Conservation (phyloP, 37 sponge, comb jelly and placozoan genomes). For the Corticium candelabrum region DNA sequence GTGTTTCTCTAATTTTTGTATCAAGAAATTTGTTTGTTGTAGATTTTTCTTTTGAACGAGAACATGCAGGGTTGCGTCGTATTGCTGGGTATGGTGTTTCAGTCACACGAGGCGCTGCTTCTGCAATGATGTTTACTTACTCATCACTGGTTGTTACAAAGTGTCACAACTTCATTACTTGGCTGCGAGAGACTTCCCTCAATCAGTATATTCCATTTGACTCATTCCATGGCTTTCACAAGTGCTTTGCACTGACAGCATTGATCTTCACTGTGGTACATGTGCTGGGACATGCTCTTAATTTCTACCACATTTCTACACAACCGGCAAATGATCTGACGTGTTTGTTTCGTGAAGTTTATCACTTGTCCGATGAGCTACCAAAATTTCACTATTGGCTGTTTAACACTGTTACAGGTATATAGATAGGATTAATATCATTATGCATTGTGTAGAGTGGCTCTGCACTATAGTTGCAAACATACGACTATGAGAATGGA, state of each 20-base stretch:
- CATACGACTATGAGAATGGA: no score
- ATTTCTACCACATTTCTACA: slow-evolving; percentile 94
- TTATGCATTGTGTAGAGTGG: no score
- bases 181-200: slow-evolving; percentile 75
- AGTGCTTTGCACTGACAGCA: slow-evolving; percentile 69
- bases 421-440: no score
- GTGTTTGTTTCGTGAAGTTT: slow-evolving; percentile 87
- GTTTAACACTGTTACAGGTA: slow-evolving; percentile 83
- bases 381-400: slow-evolving; percentile 83
- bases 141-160: slow-evolving; percentile 79
- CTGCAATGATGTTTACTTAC: slow-evolving; percentile 87
- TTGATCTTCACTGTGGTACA: slow-evolving; percentile 79
- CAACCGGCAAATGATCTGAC: slow-evolving; percentile 87
- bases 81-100: slow-evolving; percentile 90
- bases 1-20: background rate
- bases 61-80: slow-evolving; percentile 72
- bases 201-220: slow-evolving; percentile 87
- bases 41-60: slow-evolving; percentile 59
- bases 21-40: background rate
- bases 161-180: slow-evolving; percentile 91
- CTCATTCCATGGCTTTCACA: slow-evolving; percentile 54
- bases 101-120: slow-evolving; percentile 94
- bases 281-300: slow-evolving; percentile 82
- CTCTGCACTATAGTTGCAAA: no score
- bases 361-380: slow-evolving; percentile 50